A percentile compares a stretch with the other conserved stretches of the same genome.
Evolutionary conservation across 2,888 invertebrate genomes (phyloP).

Genomic region (Psylliodes chrysocephalus): DNA sequence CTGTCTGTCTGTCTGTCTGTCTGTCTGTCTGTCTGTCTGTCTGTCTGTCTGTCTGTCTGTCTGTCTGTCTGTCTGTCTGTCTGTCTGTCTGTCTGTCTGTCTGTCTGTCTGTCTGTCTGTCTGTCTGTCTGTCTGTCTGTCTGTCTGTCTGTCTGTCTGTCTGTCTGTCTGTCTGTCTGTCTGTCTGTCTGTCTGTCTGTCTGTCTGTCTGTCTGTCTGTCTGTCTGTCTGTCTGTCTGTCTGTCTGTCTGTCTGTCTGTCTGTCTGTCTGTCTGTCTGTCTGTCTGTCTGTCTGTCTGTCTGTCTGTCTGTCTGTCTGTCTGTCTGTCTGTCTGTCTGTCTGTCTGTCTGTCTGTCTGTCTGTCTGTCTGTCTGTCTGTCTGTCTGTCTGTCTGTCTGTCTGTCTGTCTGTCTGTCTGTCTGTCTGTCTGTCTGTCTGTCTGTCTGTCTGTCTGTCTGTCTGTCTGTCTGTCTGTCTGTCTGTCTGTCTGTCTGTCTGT

Average conservation of each 20-base stretch:
- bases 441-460: conserved; percentile 20
- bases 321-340: conserved; percentile 17
- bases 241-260: conserved; percentile 13
- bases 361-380: conserved; percentile 18
- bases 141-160: conserved; percentile 15
- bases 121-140: conserved; percentile 16
- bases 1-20: conserved; percentile 23
- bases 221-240: conserved; percentile 11
- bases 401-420: conserved; percentile 16
- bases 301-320: conserved; percentile 15
- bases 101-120: conserved; percentile 16
- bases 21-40: conserved; percentile 23
- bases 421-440: conserved; percentile 16
- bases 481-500: conserved; percentile 19
- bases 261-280: conserved; percentile 15
- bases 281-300: conserved; percentile 15
- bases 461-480: conserved; percentile 16
- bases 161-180: conserved; percentile 11
- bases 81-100: conserved; percentile 13
- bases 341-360: conserved; percentile 16
- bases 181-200: conserved; percentile 12
- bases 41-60: conserved; percentile 19
- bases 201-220: conserved; percentile 15
- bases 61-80: conserved; percentile 20
- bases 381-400: conserved; percentile 21